Evolutionary conservation across 2,113 vertebrate species (phyloP), one percentile per base, ranked within the genome.

Genomic region (Toxostoma redivivum): DNA sequence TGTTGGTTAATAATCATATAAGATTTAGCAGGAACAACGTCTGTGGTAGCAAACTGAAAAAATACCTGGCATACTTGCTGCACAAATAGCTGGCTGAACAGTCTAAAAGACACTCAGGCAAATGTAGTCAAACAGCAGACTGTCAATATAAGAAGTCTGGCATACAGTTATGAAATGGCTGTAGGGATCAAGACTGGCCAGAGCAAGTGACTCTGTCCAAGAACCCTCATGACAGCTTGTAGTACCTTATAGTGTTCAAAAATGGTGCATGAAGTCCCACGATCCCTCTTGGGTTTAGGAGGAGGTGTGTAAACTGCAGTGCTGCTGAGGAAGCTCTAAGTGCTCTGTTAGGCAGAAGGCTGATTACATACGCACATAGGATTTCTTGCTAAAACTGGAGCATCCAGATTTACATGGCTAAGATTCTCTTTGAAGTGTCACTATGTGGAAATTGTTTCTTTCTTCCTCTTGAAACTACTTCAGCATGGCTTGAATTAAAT

Each of bases 371-470:
- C 7, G 48, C 47, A 31, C 4, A 1, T 1, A 30, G 15, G 47
- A 54, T 42, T 77, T 60, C 64, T 65, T 89, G 62, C 87, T 76
- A 45, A 73, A 92, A 95, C 87, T 65, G 73, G 86, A 85, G 62
- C 70, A 82, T 73, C 93, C 94, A 94, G 78, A 89, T 66, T 80
- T 81, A 82, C 71, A 79, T 0, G 0, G 51, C 64, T 38, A n/a
- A 88, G 45, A 24, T 44, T 81, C 22, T 25, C 86, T 96, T 92
- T 96, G 93, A 95, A 94, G 93, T 54, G 65, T 87, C 57, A 38
- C 69, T 91, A 14, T 51, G 77, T 87, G 81, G 89, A 92, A 91
- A 87, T 28, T 11, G 33, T 40, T 42, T 33, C 57, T 27, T 83
- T 92, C 91, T 87, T 91, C 65, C 57, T 81, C 72, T 67, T 94